Evolutionary conservation across 1,140 invertebrate species (phyloP), one percentile per base, ranked within the genome.

Genomic region (Macrosteles quadrilineatus): DNA sequence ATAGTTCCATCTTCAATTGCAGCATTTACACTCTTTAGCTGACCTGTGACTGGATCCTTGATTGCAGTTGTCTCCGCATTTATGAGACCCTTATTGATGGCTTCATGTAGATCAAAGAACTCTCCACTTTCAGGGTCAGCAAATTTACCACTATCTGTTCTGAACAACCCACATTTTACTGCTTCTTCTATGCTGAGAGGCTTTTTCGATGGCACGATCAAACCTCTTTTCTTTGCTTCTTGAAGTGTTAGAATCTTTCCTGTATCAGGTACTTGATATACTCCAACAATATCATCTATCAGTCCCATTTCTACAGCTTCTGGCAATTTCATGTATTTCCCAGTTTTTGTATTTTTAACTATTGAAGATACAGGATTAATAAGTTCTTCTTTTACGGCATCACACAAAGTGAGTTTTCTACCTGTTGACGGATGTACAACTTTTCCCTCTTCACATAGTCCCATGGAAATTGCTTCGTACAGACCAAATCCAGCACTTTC

Each of bases 351-450:
- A 76, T 94, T 85, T 80, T 93, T 92, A 0, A 98, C 83, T 50
- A 95, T 81, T 3, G 94, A 95, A 9, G 84, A 85, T 50, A 90
- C 83, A 0, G 92, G 87, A 82, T 94, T 91, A 55, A 98, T 88
- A n/a, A 97, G 77, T 78, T 93, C 90, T 75, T 90, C 86, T 45
- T 87, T 84, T 71, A 92, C 87, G 12, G 94, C 90, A 73, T 92
- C 90, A 72, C 88, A 87, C 1, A 98, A 79, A n/a, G 89, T 90
- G 1, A 94, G 82, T 77, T 86, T 87, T 73, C 89, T 87, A 32
- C 91, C 91, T 19, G 86, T 91, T 0, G 88, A 86, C 1, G 96
- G 95, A 80, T 97, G 92, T 11, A 92, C 82, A 76, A 98, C 92
- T 72, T 87, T 84, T 17, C 89, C 86, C 55, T 88, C 87, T 73